Evolutionary conservation across 2,797 vertebrate species (phyloP).

Genomic region (Tarsius wallacei): DNA sequence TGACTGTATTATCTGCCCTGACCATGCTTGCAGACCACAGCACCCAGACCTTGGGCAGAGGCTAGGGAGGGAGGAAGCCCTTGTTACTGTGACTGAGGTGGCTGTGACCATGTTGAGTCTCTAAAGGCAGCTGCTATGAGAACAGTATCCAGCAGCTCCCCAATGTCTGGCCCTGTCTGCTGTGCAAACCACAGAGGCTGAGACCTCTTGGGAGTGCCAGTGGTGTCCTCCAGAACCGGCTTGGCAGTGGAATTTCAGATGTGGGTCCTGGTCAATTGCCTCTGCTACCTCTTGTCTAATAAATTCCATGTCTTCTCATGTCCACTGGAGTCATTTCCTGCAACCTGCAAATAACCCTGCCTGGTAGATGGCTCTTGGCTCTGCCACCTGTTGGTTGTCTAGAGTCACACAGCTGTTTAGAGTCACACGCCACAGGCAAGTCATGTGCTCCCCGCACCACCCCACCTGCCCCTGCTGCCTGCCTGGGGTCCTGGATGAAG

Average conservation of each 20-base stretch:
- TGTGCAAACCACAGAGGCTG: not conserved
- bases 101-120: accelerated
- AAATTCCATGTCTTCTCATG: not conserved
- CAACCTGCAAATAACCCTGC: not conserved
- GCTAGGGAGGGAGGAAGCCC: not conserved
- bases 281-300: not conserved
- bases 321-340: not conserved
- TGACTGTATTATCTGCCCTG: not conserved
- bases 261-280: not conserved
- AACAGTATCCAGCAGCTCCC: not conserved
- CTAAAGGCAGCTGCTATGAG: not conserved
- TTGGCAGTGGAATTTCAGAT: not conserved
- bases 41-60: not conserved
- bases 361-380: not conserved
- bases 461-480: not conserved
- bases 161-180: not conserved
- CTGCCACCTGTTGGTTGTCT: not conserved
- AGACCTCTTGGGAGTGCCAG: too few relatives aligned
- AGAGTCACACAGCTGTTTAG: not conserved
- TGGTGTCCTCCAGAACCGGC: not conserved
- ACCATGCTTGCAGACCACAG: accelerated
- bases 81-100: accelerated
- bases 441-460: accelerated
- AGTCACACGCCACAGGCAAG: not conserved
- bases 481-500: not conserved